Percentiles rank a stretch among this genome's conserved stretches.
Conservation (phyloP, 2,797 vertebrate genomes). For the Melopsittacus undulatus region DNA sequence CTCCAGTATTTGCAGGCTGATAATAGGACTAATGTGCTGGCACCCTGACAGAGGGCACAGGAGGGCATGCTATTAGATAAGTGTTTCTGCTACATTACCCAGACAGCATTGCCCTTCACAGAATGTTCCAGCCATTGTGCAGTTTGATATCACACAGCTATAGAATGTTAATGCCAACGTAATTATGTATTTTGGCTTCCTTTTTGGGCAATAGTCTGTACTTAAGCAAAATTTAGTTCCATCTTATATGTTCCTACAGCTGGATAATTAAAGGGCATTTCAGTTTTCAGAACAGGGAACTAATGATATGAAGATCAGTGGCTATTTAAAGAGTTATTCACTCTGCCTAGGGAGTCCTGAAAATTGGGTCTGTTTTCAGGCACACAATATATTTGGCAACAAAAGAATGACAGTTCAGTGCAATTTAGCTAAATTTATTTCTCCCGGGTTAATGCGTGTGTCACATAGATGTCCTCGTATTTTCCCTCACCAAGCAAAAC, state of each 20-base stretch:
- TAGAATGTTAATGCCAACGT: constrained; percentile 69
- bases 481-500: not conserved
- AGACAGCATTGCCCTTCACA: constrained; percentile 72
- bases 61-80: constrained; percentile 64
- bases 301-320: constrained; percentile 59
- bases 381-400: not conserved
- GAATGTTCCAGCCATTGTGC: constrained; percentile 63
- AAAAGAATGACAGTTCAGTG: not conserved
- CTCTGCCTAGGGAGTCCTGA: not conserved
- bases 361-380: not conserved
- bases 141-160: constrained; percentile 48
- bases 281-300: constrained; percentile 60
- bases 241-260: constrained; percentile 64
- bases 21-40: constrained; percentile 56
- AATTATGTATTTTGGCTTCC: constrained; percentile 76
- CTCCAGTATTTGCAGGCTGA: constrained; percentile 44
- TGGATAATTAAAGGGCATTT: constrained; percentile 77
- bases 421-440: not conserved
- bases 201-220: constrained; percentile 63
- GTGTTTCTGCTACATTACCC: constrained; percentile 72
- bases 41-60: constrained; percentile 54
- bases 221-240: constrained; percentile 75
- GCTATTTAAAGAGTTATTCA: constrained; percentile 65
- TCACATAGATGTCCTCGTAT: not conserved
- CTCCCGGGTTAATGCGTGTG: not conserved